These are phyloP conservation scores for Amblyopsis hoosieri DNA, from an alignment of 2,797 vertebrate genomes.

Conservation along the genomic window DNA sequence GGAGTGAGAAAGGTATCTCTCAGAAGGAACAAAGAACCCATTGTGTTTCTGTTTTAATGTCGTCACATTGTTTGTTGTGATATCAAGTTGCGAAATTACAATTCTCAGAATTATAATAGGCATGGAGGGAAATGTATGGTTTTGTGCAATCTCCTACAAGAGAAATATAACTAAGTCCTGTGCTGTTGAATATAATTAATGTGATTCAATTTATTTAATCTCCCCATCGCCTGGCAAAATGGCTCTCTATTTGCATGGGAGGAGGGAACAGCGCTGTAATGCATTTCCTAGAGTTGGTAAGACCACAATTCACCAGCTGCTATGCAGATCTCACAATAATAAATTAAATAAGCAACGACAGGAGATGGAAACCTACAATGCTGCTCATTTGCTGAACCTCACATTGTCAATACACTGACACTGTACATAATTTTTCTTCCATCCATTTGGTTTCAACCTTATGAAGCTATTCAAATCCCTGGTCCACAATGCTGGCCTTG, in stretches of 20 bases:
- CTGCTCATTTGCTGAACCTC: too few species aligned
- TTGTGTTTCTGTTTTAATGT: constrained; percentile 51
- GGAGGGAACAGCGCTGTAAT: constrained; percentile 10
- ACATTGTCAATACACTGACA: too few species aligned
- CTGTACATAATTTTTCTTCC: too few species aligned
- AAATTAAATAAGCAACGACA: too few species aligned
- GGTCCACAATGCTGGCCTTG: too few species aligned
- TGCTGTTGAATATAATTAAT: constrained; percentile 47
- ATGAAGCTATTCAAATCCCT: too few species aligned
- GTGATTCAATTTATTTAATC: constrained; percentile 56
- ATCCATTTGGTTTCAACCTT: too few species aligned
- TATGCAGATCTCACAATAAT: too few species aligned
- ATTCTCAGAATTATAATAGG: constrained; percentile 51
- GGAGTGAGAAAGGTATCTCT: constrained; percentile 32
- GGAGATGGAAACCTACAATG: too few species aligned
- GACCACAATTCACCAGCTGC: too few species aligned
- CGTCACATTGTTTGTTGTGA: constrained; percentile 43
- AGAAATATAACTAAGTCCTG: constrained; percentile 47
- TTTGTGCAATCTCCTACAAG: constrained; percentile 41
- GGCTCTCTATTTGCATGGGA: constrained; percentile 20
- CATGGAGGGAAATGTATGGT: constrained; percentile 45
- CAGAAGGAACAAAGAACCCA: neutral
- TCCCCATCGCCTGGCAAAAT: constrained; percentile 34
- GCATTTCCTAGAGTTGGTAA: constrained; percentile 2
- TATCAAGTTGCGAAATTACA: constrained; percentile 53